Evolutionary conservation across 2,888 invertebrate genomes (phyloP), one percentile per base, ranked within the genome.

Genomic region (Labia minor): DNA sequence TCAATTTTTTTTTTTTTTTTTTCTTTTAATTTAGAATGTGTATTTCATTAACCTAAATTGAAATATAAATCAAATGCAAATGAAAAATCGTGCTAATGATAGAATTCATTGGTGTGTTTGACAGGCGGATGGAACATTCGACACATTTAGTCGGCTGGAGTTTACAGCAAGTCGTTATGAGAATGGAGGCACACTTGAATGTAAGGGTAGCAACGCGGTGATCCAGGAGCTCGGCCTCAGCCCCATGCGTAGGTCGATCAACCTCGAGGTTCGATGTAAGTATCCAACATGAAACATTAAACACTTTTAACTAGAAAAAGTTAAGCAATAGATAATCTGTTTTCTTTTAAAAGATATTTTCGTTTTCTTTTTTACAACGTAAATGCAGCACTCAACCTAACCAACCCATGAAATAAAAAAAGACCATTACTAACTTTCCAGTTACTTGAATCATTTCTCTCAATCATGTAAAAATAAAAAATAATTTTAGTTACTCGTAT

Each of bases 201-300:
- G 94, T 74, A 86, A 87, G 73, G 90, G 91, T 0, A 85, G 87
- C 72, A 95, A 95, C 78, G 83, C 88, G 70, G 92, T 94, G 65
- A 87, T 88, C 75, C 78, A 82, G 71, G 82, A 85, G 68, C 85
- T 87, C 70, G 83, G 85, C 61, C 88, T 90, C 73, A 86, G 87
- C 67, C 89, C 92, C 1, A 83, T 92, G 76, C 83, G 87, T 70
- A 85, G 86, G 33, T 84, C 84, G 8, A 80, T 85, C 61, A 85
- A 85, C 62, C 80, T 94, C 69, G 90, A 92, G 78, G 91, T 95
- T 69, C 84, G 90, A 79, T 94, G 94, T 95, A 85, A 88, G 92
- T 86, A 74, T 69, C 69, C 49, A 14, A 26, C 8, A 26, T 26
- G 26, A 26, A 26, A 6, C 26, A 26, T 26, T 26, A 26, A 26